These are phyloP conservation scores for Habroteleia sp. DNA, from an alignment of 2,888 invertebrate genomes.

Conservation along the genomic window DNA sequence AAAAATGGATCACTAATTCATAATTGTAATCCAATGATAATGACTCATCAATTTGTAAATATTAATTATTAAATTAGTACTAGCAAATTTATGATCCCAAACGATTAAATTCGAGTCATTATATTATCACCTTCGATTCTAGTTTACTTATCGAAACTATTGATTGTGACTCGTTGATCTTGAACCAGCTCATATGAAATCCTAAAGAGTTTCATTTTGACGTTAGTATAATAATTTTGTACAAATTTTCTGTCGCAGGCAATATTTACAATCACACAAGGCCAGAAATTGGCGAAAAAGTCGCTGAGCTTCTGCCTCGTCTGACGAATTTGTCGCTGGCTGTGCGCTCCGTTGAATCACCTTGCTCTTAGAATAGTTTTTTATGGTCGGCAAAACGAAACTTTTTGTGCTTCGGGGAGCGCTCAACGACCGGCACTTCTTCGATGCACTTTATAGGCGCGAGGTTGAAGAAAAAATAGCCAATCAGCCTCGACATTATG, in stretches of 20 bases:
- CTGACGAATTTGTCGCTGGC: conserved; percentile 11
- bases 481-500: conserved; percentile 88
- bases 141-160: no score
- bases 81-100: no score
- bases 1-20: no score
- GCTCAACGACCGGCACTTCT: conserved; percentile 76
- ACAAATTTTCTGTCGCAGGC: conserved; percentile 67
- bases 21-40: no score
- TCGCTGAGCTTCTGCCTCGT: conserved; percentile 57
- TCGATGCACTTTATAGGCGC: conserved; percentile 89
- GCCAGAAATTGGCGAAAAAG: conserved; percentile 47
- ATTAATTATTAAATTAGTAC: no score
- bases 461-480: conserved; percentile 92
- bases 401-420: conserved; percentile 35
- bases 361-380: conserved; percentile 59
- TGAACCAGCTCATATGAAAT: no score
- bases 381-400: conserved; percentile 67
- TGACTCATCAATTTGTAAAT: no score
- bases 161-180: no score
- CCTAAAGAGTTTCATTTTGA: no score
- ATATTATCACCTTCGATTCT: no score
- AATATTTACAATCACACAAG: conserved; percentile 75
- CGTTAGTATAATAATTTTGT: no score
- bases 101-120: no score
- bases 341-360: neutral